A percentile compares a stretch with the other conserved stretches of the same genome.
These are phyloP conservation scores for Suricata suricatta DNA, from an alignment of 2,113 vertebrate species.

Conservation along the genomic window DNA sequence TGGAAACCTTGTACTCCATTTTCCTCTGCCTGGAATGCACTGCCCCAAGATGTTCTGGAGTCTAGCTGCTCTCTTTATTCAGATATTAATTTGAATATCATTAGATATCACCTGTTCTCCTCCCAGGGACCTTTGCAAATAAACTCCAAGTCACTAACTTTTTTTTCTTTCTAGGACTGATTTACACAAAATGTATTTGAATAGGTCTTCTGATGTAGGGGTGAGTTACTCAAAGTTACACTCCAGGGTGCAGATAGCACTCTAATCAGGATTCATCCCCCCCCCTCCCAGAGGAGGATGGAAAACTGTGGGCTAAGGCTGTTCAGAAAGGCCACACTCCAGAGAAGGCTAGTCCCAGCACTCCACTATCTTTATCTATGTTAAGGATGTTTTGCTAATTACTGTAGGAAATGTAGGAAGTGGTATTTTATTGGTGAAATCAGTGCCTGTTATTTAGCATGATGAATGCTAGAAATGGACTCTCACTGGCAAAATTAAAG, in stretches of 20 bases:
- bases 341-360: background rate
- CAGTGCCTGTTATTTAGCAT: slow-evolving; percentile 48
- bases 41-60: background rate
- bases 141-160: background rate
- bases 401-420: slow-evolving; percentile 59
- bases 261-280: slow-evolving; percentile 14
- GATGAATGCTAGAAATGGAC: slow-evolving; percentile 39
- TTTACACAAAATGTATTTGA: slow-evolving; percentile 40
- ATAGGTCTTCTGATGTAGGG: background rate
- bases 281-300: background rate
- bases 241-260: background rate
- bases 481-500: slow-evolving; percentile 54
- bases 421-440: slow-evolving; percentile 65
- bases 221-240: background rate
- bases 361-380: background rate
- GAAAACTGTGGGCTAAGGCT: background rate
- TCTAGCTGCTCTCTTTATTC: background rate
- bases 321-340: slow-evolving; percentile 21
- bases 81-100: background rate
- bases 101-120: background rate
- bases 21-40: background rate
- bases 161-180: slow-evolving; percentile 29
- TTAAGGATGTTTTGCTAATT: slow-evolving; percentile 56
- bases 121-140: background rate
- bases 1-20: background rate